Conservation (phyloP, 2,113 vertebrate species). For the Entelurus aequoreus region DNA sequence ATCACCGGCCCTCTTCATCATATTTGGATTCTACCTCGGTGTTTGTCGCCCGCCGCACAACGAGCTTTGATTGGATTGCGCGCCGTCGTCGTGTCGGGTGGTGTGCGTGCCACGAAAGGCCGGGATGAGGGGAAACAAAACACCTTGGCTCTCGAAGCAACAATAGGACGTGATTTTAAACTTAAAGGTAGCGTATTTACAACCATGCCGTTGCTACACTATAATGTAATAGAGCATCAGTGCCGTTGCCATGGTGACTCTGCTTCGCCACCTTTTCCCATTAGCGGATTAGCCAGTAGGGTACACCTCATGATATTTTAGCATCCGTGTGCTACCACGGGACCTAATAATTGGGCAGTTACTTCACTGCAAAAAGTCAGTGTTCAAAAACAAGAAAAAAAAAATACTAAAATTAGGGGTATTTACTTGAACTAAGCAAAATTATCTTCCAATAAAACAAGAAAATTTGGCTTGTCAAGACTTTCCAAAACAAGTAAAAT, state of each 20-base stretch:
- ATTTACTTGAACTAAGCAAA: too few relatives aligned
- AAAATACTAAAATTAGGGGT: too few relatives aligned
- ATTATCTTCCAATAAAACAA: too few relatives aligned
- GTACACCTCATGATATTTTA: too few relatives aligned
- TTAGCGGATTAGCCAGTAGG: too few relatives aligned
- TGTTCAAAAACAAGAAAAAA: too few relatives aligned
- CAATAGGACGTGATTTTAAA: not conserved
- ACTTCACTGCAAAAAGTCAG: too few relatives aligned
- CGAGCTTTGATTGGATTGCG: not conserved
- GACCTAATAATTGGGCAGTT: too few relatives aligned
- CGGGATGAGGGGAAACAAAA: not conserved
- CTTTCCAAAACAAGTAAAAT: too few relatives aligned
- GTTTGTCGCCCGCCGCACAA: not conserved
- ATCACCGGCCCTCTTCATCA: constrained; percentile 58
- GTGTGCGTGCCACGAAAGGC: not conserved
- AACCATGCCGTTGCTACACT: too few relatives aligned
- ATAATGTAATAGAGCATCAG: not conserved
- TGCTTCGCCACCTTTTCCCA: not conserved
- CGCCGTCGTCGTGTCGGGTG: not conserved
- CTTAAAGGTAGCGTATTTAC: not conserved
- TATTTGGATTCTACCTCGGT: constrained; percentile 39
- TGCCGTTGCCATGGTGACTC: not conserved
- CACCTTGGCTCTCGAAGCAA: not conserved
- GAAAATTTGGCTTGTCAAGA: too few relatives aligned
- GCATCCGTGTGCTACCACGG: too few relatives aligned